Percentiles rank a stretch among this genome's conserved stretches.
These are phyloP conservation scores for Globicephala melas DNA, from an alignment of 2,113 vertebrate species.

Conservation along the genomic window DNA sequence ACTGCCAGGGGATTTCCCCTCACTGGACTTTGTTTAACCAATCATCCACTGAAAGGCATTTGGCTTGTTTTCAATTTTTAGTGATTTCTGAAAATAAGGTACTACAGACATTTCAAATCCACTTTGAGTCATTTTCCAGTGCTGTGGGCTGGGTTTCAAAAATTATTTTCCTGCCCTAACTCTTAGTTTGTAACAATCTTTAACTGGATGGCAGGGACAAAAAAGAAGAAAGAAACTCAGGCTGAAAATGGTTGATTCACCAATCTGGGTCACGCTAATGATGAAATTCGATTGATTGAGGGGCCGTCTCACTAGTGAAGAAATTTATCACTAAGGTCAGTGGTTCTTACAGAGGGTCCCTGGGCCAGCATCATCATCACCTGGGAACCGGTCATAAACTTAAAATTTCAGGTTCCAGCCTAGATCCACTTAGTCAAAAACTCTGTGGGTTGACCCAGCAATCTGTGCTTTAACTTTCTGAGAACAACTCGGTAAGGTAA, in stretches of 20 bases:
- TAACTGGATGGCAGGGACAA: not conserved
- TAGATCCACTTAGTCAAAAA: not conserved
- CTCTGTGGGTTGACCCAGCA: not conserved
- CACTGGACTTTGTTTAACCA: not conserved
- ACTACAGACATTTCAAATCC: not conserved
- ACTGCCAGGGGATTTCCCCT: too few species aligned
- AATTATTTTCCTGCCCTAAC: not conserved
- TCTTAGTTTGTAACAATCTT: not conserved
- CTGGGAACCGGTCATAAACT: too few species aligned
- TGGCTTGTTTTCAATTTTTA: not conserved
- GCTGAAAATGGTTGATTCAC: not conserved
- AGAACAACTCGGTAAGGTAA: not conserved
- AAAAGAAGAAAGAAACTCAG: not conserved
- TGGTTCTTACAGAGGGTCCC: not conserved
- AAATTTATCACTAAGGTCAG: not conserved
- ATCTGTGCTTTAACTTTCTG: not conserved
- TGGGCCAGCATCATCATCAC: not conserved
- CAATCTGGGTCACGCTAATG: not conserved
- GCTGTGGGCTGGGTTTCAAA: not conserved
- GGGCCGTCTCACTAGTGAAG: not conserved
- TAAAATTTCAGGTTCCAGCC: not conserved
- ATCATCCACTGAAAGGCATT: not conserved
- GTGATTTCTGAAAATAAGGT: not conserved
- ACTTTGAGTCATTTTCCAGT: not conserved
- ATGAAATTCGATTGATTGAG: not conserved